Evolutionary conservation across 2,113 vertebrate genomes (phyloP), one percentile per base, ranked within the genome.

Genomic region (Leiothrix lutea): DNA sequence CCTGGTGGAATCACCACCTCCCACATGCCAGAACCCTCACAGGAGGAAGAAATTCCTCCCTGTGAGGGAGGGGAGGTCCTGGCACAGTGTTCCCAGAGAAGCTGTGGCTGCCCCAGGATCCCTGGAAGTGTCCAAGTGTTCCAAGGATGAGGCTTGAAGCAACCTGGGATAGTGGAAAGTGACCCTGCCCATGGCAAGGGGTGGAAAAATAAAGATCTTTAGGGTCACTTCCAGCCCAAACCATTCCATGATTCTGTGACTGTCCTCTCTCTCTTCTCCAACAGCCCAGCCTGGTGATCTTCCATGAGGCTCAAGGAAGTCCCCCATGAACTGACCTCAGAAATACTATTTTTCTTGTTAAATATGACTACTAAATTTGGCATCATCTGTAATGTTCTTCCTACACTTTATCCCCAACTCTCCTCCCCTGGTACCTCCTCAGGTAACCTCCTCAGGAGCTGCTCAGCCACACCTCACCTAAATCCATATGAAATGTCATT

Each of bases 401-500:
- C 33, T 84, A 40, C 9, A 12, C 23, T 74, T 71, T 18, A 45
- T 26, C 9, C 56, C 17, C 35, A 80, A 0, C 7, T 62, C 17
- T 57, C 48, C 29, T 51, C 8, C 19, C 44, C 10, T 53, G 47
- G 6, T 1, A 8, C 13, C 51, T 36, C 10, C 31, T 13, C 1
- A 0, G 42, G n/a, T n/a, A n/a, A n/a, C n/a, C n/a, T n/a, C n/a
- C n/a, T n/a, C n/a, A 33, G 61, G 53, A 72, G 48, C 73, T 94
- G 70, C 74, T 60, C 58, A 73, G 61, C 62, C 26, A 4, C 26
- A 26, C 7, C 65, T 81, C 2, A 0, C 50, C 45, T 25, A 57
- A 1, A 8, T 57, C 60, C 19, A 2, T 0, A 7, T 1, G 45
- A 64, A 95, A 48, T 13, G 2, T 13, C 26, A 66, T 35, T 38